Conservation (phyloP, 2,888 invertebrate genomes). For the Synergus laeviventris region DNA sequence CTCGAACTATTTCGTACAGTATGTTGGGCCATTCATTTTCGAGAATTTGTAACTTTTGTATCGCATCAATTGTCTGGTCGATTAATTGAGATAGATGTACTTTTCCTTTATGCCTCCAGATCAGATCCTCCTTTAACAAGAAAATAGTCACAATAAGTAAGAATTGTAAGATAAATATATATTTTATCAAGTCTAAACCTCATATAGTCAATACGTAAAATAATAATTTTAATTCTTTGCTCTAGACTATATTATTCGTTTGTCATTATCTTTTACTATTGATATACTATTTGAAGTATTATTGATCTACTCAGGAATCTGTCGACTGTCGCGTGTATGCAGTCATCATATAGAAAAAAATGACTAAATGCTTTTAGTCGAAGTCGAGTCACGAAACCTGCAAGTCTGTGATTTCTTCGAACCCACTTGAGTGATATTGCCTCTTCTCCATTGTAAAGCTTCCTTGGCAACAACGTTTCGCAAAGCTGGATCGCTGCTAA, state of each 20-base stretch:
- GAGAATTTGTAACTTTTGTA: constrained; percentile 85
- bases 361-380: neutral
- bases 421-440: constrained; percentile 77
- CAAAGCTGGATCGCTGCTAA: constrained; percentile 82
- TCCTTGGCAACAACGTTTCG: constrained; percentile 91
- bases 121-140: constrained; percentile 82
- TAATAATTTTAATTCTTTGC: too few species aligned
- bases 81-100: constrained; percentile 84
- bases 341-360: neutral
- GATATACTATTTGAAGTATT: too few species aligned
- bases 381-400: neutral
- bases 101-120: constrained; percentile 86
- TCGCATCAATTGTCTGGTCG: constrained; percentile 85
- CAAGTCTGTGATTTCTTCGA: neutral
- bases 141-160: constrained; percentile 20
- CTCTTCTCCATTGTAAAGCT: constrained; percentile 88
- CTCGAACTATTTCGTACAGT: constrained; percentile 86
- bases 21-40: constrained; percentile 88
- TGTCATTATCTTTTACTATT: too few species aligned
- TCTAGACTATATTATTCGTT: too few species aligned
- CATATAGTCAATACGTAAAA: too few species aligned
- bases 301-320: too few species aligned
- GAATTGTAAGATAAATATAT: constrained; percentile 47
- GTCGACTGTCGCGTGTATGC: too few species aligned
- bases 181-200: too few species aligned